Percentiles rank a stretch among this genome's conserved stretches.
Evolutionary conservation across 2,113 vertebrate genomes (phyloP).

Genomic region (Psilopsiagon aurifrons): DNA sequence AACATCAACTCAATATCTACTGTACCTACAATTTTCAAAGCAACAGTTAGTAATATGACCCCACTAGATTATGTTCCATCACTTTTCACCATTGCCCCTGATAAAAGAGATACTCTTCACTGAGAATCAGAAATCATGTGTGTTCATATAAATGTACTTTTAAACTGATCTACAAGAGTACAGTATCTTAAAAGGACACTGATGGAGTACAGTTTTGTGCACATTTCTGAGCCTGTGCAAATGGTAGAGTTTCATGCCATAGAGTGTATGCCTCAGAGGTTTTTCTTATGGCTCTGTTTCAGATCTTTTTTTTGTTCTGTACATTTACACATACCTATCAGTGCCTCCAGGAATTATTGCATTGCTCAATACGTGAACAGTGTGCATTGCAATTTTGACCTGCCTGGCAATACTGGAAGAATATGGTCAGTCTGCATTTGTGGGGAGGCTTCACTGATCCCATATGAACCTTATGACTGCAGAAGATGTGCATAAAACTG

Average conservation of each 20-base stretch:
- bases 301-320: neutral
- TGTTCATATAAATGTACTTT: neutral
- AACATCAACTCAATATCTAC: neutral
- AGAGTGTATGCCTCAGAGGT: fast-evolving
- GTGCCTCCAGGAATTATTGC: neutral
- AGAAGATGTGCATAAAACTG: neutral
- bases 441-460: neutral
- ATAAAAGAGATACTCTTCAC: neutral
- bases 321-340: neutral
- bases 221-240: neutral
- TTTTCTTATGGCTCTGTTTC: conserved; percentile 5
- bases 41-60: neutral
- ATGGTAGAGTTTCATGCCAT: neutral
- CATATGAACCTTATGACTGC: neutral
- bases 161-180: neutral
- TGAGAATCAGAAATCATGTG: neutral
- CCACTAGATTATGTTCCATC: neutral
- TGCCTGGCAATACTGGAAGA: neutral
- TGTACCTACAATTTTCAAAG: neutral
- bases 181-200: neutral
- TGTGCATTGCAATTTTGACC: neutral
- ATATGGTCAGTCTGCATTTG: fast-evolving
- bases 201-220: neutral
- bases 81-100: neutral
- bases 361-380: neutral